phyloP scores from a whole-genome alignment of 1,140 invertebrate genomes.

The Diprion similis region DNA sequence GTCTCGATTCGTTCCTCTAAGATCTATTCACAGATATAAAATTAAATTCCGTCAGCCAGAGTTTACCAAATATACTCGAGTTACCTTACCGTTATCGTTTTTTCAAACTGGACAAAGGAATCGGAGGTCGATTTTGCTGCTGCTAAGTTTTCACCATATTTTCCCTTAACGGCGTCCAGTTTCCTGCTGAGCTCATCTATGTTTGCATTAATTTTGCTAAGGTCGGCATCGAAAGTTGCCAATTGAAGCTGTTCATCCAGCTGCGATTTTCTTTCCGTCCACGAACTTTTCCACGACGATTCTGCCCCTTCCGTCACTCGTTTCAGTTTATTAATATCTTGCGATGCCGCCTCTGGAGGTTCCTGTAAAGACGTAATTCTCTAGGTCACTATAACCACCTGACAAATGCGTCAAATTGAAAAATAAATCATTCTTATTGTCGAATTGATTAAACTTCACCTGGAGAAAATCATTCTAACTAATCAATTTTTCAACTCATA shows the following conservation, averaged over 20 bases:
- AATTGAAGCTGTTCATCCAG: slow-evolving; percentile 72
- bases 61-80: not conserved
- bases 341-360: slow-evolving; percentile 68
- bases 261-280: slow-evolving; percentile 65
- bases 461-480: slow-evolving; percentile 48
- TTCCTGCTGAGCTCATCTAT: slow-evolving; percentile 73
- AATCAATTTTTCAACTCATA: slow-evolving; percentile 57
- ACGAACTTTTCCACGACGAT: slow-evolving; percentile 67
- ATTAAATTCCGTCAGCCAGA: slow-evolving; percentile 18
- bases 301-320: slow-evolving; percentile 64
- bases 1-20: slow-evolving; percentile 76
- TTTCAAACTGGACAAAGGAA: slow-evolving; percentile 80
- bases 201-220: slow-evolving; percentile 76
- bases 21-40: slow-evolving; percentile 60
- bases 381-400: too few relatives aligned
- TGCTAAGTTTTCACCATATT: slow-evolving; percentile 76
- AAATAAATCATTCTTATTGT: slow-evolving; percentile 25
- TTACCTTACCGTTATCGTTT: slow-evolving; percentile 75
- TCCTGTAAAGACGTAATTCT: slow-evolving; percentile 63
- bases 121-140: slow-evolving; percentile 73
- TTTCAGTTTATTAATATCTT: slow-evolving; percentile 76
- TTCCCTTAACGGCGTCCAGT: slow-evolving; percentile 67
- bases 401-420: slow-evolving; percentile 48
- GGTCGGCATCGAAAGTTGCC: slow-evolving; percentile 75
- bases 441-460: not conserved